phyloP scores from a whole-genome alignment of 2,888 invertebrate species.

The Drosophila anomalata region DNA sequence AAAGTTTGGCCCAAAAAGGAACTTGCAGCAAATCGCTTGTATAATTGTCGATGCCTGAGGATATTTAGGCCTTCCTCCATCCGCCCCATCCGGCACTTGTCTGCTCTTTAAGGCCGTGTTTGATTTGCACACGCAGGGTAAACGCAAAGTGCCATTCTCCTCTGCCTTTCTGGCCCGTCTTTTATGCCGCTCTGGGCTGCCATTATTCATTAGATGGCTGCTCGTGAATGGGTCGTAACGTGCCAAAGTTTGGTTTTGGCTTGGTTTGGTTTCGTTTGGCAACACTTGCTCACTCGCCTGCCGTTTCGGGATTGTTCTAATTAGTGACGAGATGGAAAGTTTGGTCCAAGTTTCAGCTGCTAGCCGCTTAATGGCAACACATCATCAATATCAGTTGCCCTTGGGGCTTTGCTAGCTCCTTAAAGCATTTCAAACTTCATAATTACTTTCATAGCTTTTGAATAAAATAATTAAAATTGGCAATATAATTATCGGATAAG shows the following conservation, averaged over 20 bases:
- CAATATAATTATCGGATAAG: not conserved
- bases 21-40: slow-evolving; percentile 39
- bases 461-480: not conserved
- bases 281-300: slow-evolving; percentile 22
- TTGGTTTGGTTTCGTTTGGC: slow-evolving; percentile 15
- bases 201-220: slow-evolving; percentile 58
- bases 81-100: not conserved
- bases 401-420: not conserved
- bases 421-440: not conserved
- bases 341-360: slow-evolving; percentile 14
- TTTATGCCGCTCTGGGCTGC: slow-evolving; percentile 49
- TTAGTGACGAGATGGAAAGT: slow-evolving; percentile 37
- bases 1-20: slow-evolving; percentile 23
- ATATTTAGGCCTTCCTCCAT: slow-evolving; percentile 24
- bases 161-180: slow-evolving; percentile 27
- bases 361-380: slow-evolving; percentile 1
- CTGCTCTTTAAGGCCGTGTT: slow-evolving; percentile 39
- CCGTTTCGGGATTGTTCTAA: slow-evolving; percentile 43
- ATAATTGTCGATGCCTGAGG: slow-evolving; percentile 48
- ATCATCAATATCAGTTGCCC: not conserved
- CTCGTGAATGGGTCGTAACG: slow-evolving; percentile 30
- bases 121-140: slow-evolving; percentile 37
- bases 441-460: not conserved
- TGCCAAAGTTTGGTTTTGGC: slow-evolving; percentile 27
- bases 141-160: slow-evolving; percentile 17